Evolutionary conservation across 2,113 vertebrate species (phyloP), one percentile per base, ranked within the genome.

Genomic region (Pelecanoides urinatrix): DNA sequence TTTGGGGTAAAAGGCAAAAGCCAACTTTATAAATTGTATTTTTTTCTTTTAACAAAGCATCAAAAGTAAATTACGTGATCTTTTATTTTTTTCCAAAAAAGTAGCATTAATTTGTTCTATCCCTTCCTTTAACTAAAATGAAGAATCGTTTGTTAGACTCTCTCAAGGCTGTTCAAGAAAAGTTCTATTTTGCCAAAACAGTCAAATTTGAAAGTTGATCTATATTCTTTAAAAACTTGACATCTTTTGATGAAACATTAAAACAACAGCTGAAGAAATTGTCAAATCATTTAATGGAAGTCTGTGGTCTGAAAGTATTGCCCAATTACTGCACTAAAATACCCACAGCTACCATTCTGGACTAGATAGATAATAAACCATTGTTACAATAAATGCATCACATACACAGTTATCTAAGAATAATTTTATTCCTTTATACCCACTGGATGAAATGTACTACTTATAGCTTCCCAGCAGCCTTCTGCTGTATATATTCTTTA

Each of bases 251-350:
- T 68, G 38, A 92, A 90, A 61, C 45, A 22, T n/a, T 96, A 73
- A 73, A 76, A 49, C 38, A 74, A 53, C 18, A 89, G 93, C 67
- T 93, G 50, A 87, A 91, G 81, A 95, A 96, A 94, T 4, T 68
- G 92, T 92, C 56, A 94, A 96, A 92, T 95, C 92, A 96, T 85
- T 82, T 70, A 90, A 94, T 95, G 96, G 96, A 98, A 97, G 94
- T 36, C 15, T 90, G 93, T 85, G 92, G 79, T 96, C 94, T 95
- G 44, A 73, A 92, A 74, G 61, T 47, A 90, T 88, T 76, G 82
- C 66, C 89, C 95, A 96, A 92, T 87, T 92, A 82, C 67, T 40
- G 66, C 76, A 79, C 36, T 88, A 76, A 79, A 94, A 94, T 79
- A 80, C 45, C 72, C 82, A 91, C 62, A 72, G 32, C 42, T 52